Evolutionary conservation across 37 sponge, comb jelly and placozoan genomes (phyloP), one percentile per base, ranked within the genome.

Genomic region (Hexactinellida sp.): DNA sequence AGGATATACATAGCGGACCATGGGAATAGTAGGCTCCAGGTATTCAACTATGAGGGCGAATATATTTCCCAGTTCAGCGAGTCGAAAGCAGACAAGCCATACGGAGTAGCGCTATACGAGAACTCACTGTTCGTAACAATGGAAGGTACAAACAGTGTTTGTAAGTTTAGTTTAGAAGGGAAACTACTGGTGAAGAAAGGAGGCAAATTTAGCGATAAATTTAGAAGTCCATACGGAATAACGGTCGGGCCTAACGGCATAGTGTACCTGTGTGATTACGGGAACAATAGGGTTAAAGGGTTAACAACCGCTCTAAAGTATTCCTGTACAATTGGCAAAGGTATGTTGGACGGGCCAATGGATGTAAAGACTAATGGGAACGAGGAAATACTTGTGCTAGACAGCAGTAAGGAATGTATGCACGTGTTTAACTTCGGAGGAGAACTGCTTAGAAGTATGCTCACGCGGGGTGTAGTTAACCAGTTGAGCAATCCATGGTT

Each of bases 91-190:
- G 76, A 63, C 21, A 63, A 63, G 34, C 76, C 76, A 25, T 63
- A 63, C 34, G 76, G 76, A 7, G 5, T 63, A 23, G 76, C 76
- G 3, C 5, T 63, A 3, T 23, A n/a, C 13, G 32, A 63, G 21
- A 63, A 63, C 13, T 63, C 76, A 63, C 5, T 63, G 34, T 63
- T 63, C 30, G 76, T n/a, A 63, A 63, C 76, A n/a, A 63, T 63
- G 25, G 76, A 32, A 63, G 34, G 76, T 28, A 25, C 76, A 25
- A 7, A 63, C 34, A 63, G 32, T 32, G 30, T 63, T 25, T 23
- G 13, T 25, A 7, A 63, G 3, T 63, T 10, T 1, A 63, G 19
- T 1, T 21, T 3, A 21, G 76, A 63, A 25, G 76, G 76, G 76
- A 63, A 63, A 28, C 13, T 63, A 1, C 5, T 63, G 76, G 13